Percentiles rank a stretch among this genome's conserved stretches.
These are phyloP conservation scores for Lasioglossum marginatum DNA, from an alignment of 2,888 invertebrate species.

Conservation along the genomic window DNA sequence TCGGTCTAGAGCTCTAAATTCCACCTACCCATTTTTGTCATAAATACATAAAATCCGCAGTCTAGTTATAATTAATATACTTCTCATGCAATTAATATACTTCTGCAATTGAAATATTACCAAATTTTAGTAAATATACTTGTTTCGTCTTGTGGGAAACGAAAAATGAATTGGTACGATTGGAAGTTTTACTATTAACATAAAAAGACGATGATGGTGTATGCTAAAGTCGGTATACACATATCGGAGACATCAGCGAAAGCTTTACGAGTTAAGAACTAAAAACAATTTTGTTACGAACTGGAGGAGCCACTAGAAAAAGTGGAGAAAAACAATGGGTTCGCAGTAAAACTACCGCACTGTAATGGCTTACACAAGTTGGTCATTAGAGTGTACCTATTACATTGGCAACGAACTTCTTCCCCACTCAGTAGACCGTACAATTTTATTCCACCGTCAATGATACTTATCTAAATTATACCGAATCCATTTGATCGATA, in stretches of 20 bases:
- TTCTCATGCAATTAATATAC: too few species aligned
- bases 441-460: not conserved
- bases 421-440: not conserved
- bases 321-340: not conserved
- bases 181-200: not conserved
- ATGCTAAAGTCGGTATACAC: not conserved
- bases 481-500: not conserved
- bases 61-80: too few species aligned
- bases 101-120: not conserved
- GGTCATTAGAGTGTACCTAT: slow-evolving; percentile 2
- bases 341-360: not conserved
- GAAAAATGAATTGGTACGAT: not conserved
- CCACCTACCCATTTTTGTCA: too few species aligned
- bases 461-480: not conserved
- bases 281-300: slow-evolving; percentile 6
- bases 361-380: slow-evolving; percentile 6
- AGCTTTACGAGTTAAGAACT: not conserved
- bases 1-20: too few species aligned
- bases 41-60: too few species aligned
- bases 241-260: not conserved
- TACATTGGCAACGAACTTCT: not conserved
- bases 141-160: too few species aligned
- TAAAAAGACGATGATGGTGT: not conserved
- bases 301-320: not conserved
- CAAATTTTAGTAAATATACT: too few species aligned